A percentile compares a stretch with the other conserved stretches of the same genome.
Evolutionary conservation across 2,113 vertebrate species (phyloP).

Genomic region (Hepsetus odoe): DNA sequence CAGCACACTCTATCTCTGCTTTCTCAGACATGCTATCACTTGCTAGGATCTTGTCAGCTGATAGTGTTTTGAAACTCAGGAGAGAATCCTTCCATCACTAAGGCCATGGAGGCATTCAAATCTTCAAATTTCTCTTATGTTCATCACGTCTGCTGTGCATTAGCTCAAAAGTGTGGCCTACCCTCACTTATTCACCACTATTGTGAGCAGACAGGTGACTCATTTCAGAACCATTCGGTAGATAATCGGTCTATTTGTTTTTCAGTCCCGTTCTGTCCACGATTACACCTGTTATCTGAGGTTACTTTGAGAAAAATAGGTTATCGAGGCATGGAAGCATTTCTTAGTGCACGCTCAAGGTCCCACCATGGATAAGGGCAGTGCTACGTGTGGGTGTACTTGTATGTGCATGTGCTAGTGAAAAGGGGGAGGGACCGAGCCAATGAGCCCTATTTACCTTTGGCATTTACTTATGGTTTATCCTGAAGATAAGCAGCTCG

Average conservation of each 20-base stretch:
- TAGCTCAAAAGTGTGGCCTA: background rate
- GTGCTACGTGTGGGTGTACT: constrained; percentile 27
- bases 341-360: constrained; percentile 41
- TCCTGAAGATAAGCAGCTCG: constrained; percentile 55
- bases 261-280: constrained; percentile 30
- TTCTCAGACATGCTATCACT: constrained; percentile 27
- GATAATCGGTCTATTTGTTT: constrained; percentile 39
- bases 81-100: constrained; percentile 15
- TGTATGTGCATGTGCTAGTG: constrained; percentile 35
- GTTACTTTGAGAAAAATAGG: constrained; percentile 39
- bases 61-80: constrained; percentile 5
- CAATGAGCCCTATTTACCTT: constrained; percentile 48
- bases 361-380: constrained; percentile 21
- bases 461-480: constrained; percentile 54
- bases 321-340: constrained; percentile 40
- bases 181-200: constrained; percentile 12
- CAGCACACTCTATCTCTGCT: constrained; percentile 28
- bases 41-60: constrained; percentile 14
- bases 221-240: constrained; percentile 39
- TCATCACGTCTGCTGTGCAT: constrained; percentile 6
- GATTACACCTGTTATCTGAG: constrained; percentile 40
- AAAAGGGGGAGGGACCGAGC: background rate
- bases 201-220: constrained; percentile 44
- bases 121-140: constrained; percentile 13
- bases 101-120: background rate